Evolutionary conservation across 2,113 vertebrate species (phyloP), one percentile per base, ranked within the genome.

Genomic region (Sialia sialis): DNA sequence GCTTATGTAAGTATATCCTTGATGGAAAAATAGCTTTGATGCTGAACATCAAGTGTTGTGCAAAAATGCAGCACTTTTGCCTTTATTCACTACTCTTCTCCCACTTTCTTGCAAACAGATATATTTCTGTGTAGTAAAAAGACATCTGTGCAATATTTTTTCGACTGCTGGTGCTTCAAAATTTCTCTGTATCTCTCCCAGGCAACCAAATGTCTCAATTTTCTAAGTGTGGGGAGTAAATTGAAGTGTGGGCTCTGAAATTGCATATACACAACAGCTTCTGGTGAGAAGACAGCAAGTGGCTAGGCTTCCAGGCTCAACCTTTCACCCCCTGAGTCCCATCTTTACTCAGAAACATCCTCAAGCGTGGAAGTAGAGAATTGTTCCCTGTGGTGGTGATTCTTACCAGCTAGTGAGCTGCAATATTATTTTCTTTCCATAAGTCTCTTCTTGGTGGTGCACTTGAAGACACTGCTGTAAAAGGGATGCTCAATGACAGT

Each of bases 381-480:
- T 54, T 52, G 10, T 14, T 20, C 10, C 22, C 16, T 80, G 29
- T 25, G 11, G 26, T 25, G 11, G 10, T 34, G 8, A 52, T 20
- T 49, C 32, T 75, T 56, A 49, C 27, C 36, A 34, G 32, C 6
- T 54, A 63, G 25, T 38, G 16, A 94, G 13, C 11, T 36, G 44
- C 9, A 58, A 41, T 32, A 39, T 52, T n/a, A 16, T 70, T 93
- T 82, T 79, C 23, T 56, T 2, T 72, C 34, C 58, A 19, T 54
- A 25, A 54, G 10, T 38, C 9, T 80, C 16, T 43, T 79, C 44
- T 89, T 0, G 0, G 3, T 39, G 19, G 13, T 48, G 14, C 21
- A 43, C 0, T 0, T 63, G 70, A 77, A 64, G 66, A 11, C 20
- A 46, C 0, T 0, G 3, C 52, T 85, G 11, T 41, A 58, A 69